Evolutionary conservation across 2,888 invertebrate genomes (phyloP), one percentile per base, ranked within the genome.

Genomic region (Machimus rusticus): DNA sequence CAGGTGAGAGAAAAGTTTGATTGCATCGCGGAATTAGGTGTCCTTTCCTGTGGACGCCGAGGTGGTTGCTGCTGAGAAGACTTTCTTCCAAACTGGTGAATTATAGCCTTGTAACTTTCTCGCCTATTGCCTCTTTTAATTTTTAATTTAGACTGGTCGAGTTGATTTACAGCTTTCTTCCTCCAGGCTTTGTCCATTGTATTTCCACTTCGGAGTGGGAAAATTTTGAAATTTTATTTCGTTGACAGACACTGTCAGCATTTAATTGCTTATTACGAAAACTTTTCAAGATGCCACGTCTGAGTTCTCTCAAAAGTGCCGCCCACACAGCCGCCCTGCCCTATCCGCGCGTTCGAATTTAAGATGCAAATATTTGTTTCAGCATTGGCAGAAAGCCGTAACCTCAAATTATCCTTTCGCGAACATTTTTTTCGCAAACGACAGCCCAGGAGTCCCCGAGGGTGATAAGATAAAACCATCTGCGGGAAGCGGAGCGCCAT

Each of bases 21-120:
- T 85, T 85, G 85, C 85, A 85, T 74, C 85, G 85, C 74, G 85
- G 43, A 85, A 85, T 74, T 74, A 46, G 85, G 85, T 85, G 74
- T 43, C 31, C 74, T 74, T 43, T 74, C 19, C 74, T 85, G 55
- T 55, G 81, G 81, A 19, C 51, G 8, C 2, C 2, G 2, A 37
- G 51, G 43, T 14, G 23, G 8, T 8, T 6, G 16, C 1, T 28
- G 0, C 19, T 55, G 23, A 39, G 57, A n/a, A 37, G 57, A 55
- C 16, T 82, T 55, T 82, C 82, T 55, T n/a, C 14, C 12, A 57
- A 82, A 28, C 19, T 37, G 23, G 37, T 82, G 14, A 82, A 82
- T 66, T 82, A 82, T 57, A 66, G 57, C 57, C 37, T 31, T 28
- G 34, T 81, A 81, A 46, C 78, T 78, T 39, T 78, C n/a, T 66